Conservation (phyloP, 2,113 vertebrate genomes). For the Paradoxurus hermaphroditus region DNA sequence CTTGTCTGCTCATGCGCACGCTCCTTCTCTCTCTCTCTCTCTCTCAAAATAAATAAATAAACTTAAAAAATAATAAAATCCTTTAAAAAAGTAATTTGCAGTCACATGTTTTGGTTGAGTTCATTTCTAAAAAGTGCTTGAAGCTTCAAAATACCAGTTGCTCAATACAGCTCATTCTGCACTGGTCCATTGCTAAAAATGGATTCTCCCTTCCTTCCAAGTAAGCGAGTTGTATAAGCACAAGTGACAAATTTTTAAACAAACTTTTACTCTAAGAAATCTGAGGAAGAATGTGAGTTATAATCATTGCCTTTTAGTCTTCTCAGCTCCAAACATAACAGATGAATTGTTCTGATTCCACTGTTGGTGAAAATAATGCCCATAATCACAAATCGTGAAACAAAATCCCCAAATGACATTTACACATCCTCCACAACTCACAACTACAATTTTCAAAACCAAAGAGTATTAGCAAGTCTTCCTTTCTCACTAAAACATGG, state of each 20-base stretch:
- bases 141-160: conserved; percentile 31
- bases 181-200: background rate
- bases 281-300: background rate
- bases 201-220: background rate
- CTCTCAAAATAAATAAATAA: too few relatives aligned
- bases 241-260: conserved; percentile 21
- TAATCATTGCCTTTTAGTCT: background rate
- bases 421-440: background rate
- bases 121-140: background rate
- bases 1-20: too few relatives aligned
- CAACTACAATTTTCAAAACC: background rate
- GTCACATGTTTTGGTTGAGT: conserved; percentile 22
- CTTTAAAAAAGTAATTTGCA: background rate
- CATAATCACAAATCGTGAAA: background rate
- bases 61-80: background rate
- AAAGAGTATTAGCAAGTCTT: background rate
- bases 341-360: background rate
- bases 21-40: too few relatives aligned
- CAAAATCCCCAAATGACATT: background rate
- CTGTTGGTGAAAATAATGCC: background rate
- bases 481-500: background rate
- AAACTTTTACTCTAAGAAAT: conserved; percentile 20
- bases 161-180: background rate
- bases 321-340: conserved; percentile 18
- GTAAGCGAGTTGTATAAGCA: background rate